phyloP scores from a whole-genome alignment of 2,797 vertebrate species.

The Enteromius paludinosus region DNA sequence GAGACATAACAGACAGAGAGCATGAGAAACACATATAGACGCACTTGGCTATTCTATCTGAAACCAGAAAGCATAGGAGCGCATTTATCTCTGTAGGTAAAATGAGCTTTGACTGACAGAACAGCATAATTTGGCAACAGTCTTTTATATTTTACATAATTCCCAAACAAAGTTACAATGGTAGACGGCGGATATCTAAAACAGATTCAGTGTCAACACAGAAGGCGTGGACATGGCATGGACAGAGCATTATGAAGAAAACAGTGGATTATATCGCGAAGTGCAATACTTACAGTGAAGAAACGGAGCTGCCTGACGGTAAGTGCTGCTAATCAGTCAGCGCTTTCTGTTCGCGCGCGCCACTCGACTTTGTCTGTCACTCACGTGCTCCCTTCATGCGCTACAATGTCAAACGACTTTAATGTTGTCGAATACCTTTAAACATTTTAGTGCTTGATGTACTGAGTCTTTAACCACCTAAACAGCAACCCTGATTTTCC shows the following conservation, averaged over 20 bases:
- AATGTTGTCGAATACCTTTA: background rate
- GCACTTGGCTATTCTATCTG: background rate
- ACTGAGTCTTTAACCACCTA: background rate
- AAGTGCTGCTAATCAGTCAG: constrained; percentile 32
- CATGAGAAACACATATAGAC: background rate
- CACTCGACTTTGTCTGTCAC: background rate
- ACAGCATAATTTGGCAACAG: background rate
- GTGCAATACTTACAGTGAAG: constrained; percentile 26
- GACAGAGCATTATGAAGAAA: constrained; percentile 30
- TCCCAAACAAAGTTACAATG: constrained; percentile 29
- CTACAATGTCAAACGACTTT: background rate
- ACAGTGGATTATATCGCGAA: constrained; percentile 38
- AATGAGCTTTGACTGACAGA: constrained; percentile 10
- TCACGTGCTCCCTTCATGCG: background rate
- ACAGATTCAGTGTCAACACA: background rate
- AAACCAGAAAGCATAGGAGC: background rate
- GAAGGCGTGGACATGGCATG: constrained; percentile 11
- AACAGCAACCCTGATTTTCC: background rate
- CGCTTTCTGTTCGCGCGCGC: constrained; percentile 4
- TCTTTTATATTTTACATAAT: constrained; percentile 7
- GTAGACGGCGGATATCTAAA: constrained; percentile 15
- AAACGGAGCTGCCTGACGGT: constrained; percentile 16
- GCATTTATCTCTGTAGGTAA: background rate
- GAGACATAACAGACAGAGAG: constrained; percentile 25
- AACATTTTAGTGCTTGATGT: background rate